Evolutionary conservation across 1,140 invertebrate genomes (phyloP).

Genomic region (Chironomus tepperi): DNA sequence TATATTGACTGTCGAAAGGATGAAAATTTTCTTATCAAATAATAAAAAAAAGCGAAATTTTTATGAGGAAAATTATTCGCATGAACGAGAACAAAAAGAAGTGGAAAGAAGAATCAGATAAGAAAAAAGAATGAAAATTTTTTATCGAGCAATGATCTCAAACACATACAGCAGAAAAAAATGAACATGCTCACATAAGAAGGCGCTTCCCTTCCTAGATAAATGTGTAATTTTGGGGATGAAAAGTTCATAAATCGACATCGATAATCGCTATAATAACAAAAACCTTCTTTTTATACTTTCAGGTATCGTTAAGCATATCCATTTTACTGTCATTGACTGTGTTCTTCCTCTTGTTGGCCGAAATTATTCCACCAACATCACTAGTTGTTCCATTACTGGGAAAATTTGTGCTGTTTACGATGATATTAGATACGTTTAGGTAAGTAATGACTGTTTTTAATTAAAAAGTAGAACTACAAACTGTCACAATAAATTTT

Average conservation of each 20-base stretch:
- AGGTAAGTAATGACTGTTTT: slow-evolving; percentile 52
- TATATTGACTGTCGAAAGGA: no score
- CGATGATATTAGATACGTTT: slow-evolving; percentile 96
- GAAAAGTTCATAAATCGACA: not conserved
- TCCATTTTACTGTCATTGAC: slow-evolving; percentile 97
- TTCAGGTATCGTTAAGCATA: slow-evolving; percentile 89
- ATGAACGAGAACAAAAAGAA: no score
- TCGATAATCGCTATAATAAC: not conserved
- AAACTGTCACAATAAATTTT: no score
- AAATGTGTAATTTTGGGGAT: not conserved
- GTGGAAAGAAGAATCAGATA: not conserved
- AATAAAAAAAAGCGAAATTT: no score
- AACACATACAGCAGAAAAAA: not conserved
- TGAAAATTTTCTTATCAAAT: no score
- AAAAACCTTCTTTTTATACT: slow-evolving; percentile 25
- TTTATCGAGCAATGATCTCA: not conserved
- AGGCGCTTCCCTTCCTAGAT: not conserved
- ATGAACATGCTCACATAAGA: not conserved
- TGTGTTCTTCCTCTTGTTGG: slow-evolving; percentile 98
- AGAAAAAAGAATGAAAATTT: not conserved
- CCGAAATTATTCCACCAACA: slow-evolving; percentile 97
- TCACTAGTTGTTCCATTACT: slow-evolving; percentile 95
- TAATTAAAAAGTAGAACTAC: no score
- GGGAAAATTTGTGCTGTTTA: slow-evolving; percentile 98
- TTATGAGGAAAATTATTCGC: no score